These are phyloP conservation scores for Pelosia muscerda DNA, from an alignment of 2,888 invertebrate genomes.

Conservation along the genomic window DNA sequence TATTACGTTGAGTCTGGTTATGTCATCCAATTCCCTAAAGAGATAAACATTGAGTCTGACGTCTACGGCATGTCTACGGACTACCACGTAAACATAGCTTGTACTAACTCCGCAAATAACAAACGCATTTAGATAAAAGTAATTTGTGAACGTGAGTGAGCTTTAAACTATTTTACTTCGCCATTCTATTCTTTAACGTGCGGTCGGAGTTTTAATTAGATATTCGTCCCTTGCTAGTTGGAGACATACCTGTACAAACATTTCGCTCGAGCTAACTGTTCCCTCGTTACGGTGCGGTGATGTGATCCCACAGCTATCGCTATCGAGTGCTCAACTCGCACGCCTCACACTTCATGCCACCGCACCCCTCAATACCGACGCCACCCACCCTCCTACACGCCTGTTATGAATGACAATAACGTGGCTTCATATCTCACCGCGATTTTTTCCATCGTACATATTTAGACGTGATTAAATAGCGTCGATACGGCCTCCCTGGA, in stretches of 20 bases:
- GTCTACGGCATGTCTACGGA: not conserved
- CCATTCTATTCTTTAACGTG: conserved; percentile 2
- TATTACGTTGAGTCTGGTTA: too few relatives aligned
- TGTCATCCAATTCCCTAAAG: too few relatives aligned
- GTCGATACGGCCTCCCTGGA: conserved; percentile 71
- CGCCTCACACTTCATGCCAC: conserved; percentile 47
- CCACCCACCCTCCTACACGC: conserved; percentile 52
- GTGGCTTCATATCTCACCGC: conserved; percentile 76
- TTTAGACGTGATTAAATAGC: conserved; percentile 84
- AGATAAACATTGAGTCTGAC: too few relatives aligned
- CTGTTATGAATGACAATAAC: conserved; percentile 86
- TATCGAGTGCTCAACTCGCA: conserved; percentile 64
- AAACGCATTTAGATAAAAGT: not conserved
- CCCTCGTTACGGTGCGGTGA: conserved; percentile 68
- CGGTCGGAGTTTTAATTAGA: conserved; percentile 43
- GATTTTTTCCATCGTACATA: conserved; percentile 80
- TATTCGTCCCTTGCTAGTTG: conserved; percentile 38
- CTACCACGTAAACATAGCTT: not conserved
- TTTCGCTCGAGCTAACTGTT: conserved; percentile 63
- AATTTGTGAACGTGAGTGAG: not conserved
- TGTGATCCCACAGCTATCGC: conserved; percentile 72
- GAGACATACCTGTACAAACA: conserved; percentile 56
- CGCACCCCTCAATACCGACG: conserved; percentile 44
- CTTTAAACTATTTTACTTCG: conserved; percentile 2
- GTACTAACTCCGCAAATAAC: not conserved